phyloP scores from a whole-genome alignment of 2,113 vertebrate genomes.

The Neofelis nebulosa region DNA sequence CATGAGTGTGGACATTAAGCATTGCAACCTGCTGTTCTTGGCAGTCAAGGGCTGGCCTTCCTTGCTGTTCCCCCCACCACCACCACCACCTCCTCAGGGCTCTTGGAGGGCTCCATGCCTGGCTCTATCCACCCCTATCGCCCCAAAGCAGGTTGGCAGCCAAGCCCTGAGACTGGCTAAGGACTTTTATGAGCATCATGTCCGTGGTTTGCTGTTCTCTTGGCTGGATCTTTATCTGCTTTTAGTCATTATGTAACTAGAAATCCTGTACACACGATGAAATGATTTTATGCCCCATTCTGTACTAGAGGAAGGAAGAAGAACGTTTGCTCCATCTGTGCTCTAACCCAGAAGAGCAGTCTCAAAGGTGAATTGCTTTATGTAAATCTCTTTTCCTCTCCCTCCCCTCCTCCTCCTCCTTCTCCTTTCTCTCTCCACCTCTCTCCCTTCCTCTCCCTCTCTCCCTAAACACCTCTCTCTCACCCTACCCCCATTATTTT shows the following conservation, averaged over 20 bases:
- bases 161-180: slow-evolving; percentile 80
- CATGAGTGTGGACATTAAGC: slow-evolving; percentile 84
- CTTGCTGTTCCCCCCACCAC: slow-evolving; percentile 69
- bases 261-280: slow-evolving; percentile 77
- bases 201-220: slow-evolving; percentile 84
- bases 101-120: slow-evolving; percentile 83
- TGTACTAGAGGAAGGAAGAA: slow-evolving; percentile 72
- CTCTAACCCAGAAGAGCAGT: background rate
- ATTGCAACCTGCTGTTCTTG: slow-evolving; percentile 89
- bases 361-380: background rate
- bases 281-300: slow-evolving; percentile 79
- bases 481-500: background rate
- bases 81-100: slow-evolving; percentile 67
- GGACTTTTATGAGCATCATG: slow-evolving; percentile 82
- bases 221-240: slow-evolving; percentile 85
- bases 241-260: slow-evolving; percentile 84
- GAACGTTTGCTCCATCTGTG: slow-evolving; percentile 1
- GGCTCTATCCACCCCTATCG: slow-evolving; percentile 80
- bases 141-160: slow-evolving; percentile 85
- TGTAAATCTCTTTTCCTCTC: too few species aligned
- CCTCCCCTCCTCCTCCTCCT: too few species aligned
- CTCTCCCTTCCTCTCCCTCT: background rate
- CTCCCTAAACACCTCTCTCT: background rate
- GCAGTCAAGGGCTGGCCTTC: slow-evolving; percentile 83
- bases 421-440: too few species aligned